Base-by-base conservation (phyloP, 1,140 invertebrate genomes). In the Sarcophaga peregrina region DNA sequence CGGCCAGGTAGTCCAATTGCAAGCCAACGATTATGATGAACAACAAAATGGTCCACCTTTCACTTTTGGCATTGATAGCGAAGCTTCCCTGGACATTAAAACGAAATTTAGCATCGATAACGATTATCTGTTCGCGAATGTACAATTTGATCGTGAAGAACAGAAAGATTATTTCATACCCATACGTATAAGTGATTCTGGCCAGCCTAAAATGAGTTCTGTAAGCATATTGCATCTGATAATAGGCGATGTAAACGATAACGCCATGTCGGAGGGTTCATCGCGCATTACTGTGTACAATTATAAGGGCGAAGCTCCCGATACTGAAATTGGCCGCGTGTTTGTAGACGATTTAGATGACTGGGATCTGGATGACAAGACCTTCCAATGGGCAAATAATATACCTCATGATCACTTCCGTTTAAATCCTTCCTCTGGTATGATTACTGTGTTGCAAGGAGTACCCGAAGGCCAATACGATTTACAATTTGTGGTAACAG, bases 201-300 rank as follows among this genome's bases (percentile, higher is more conserved):
- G 97, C 0, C 91, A 86, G 6, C 96, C 96, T 0, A 88, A 92
- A 9, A 91, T 94, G 90, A 95, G 94, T 0, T 95, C 94, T 0
- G 95, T 95, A 0, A 96, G 95, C 72, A 95, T 93, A 4, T 91
- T 98, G 0, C 94, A 93, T 54, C 94, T 99, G 1, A 95, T 97
- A 11, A 98, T 99, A 83, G 97, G 96, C 3, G 97, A 98, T 90
- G 92, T 93, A 68, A 98, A 98, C 88, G 97, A 98, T 86, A 98
- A 98, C 90, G 89, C 92, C 1, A 98, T 98, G 94, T 91, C 91
- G 1, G 92, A 94, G 73, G 97, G 97, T 0, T 93, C 93, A 7
- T 98, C 97, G 86, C 93, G 94, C 80, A 98, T 98, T 86, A 96
- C 97, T 87, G 95, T 98, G 1, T 98, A 98, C 89, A 97, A 97